Evolutionary conservation across 2,113 vertebrate species (phyloP).

Genomic region (Brienomyrus longianalis): DNA sequence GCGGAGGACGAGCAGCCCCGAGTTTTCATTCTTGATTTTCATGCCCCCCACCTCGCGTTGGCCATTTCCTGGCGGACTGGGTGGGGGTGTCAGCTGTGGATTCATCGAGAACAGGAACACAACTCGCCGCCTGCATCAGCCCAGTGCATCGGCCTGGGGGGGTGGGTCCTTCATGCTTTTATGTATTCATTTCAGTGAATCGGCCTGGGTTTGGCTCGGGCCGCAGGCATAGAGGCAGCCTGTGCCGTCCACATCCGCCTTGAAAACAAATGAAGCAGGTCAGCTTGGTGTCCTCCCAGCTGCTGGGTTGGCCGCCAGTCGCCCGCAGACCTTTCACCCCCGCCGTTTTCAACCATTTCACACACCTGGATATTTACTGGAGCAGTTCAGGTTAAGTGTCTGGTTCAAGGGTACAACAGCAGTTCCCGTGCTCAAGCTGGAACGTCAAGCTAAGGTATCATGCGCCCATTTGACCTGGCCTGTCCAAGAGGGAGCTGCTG

Average conservation of each 20-base stretch:
- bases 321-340: background rate
- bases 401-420: background rate
- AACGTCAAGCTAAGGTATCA: background rate
- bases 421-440: background rate
- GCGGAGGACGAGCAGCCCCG: background rate
- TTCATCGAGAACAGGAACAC: background rate
- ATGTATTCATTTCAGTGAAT: constrained; percentile 6
- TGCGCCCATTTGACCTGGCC: background rate
- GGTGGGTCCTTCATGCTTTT: background rate
- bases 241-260: background rate
- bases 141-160: background rate
- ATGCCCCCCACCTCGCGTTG: background rate
- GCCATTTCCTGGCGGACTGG: constrained; percentile 7
- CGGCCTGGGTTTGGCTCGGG: background rate
- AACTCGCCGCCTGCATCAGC: background rate
- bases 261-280: background rate
- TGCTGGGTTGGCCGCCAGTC: background rate
- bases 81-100: constrained; percentile 13
- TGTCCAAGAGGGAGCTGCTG: background rate
- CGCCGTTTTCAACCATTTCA: background rate
- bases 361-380: constrained; percentile 4
- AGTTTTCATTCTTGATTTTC: background rate
- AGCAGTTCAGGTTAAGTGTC: constrained; percentile 3
- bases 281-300: background rate
- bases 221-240: background rate